Base-by-base conservation (phyloP, 2,797 vertebrate genomes). In the Otus scops region DNA sequence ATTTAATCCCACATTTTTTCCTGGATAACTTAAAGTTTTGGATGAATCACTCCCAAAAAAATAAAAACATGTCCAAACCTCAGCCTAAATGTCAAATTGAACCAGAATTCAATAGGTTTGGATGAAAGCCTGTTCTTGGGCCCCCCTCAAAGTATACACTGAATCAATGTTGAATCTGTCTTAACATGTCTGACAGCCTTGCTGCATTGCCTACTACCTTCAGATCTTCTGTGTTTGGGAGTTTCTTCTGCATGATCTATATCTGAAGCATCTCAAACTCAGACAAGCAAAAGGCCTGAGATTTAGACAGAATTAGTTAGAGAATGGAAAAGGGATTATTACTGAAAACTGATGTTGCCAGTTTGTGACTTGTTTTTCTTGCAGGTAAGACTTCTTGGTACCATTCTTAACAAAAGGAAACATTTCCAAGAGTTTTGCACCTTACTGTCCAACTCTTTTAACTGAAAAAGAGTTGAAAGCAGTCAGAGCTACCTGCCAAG, bases 1-100 rank as follows among this genome's bases (percentile, higher is more conserved):
- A 96, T 97, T 96, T 96, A 96, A 96, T 95, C 86, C 94, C 47
- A 71, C 92, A 69, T 94, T 95, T 96, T 96, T 95, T 95, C 93
- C 95, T 95, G 96, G 75, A 85, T 95, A 97, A 96, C 83, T 95
- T 93, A 70, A 90, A 91, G 84, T 92, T 93, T 92, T 94, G 90
- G 81, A 95, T 94, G 94, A 97, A 93, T 93, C 92, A 95, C 78
- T 97, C 87, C 53, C 78, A 1, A 18, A 80, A 94, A 96, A 88
- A 87, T 77, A 89, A 88, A 70, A 95, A 94, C 92, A 70, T 95
- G 93, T 91, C 92, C 92, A 97, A 97, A 95, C 95, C 95, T 94
- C 95, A 96, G 70, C 78, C 90, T 92, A 95, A 95, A 95, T 0
- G 13, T 93, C 78, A 93, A 85, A 94, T 80, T 89, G 91, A 93